Base-by-base conservation (phyloP, 2,888 invertebrate species). In the Tipula unca region DNA sequence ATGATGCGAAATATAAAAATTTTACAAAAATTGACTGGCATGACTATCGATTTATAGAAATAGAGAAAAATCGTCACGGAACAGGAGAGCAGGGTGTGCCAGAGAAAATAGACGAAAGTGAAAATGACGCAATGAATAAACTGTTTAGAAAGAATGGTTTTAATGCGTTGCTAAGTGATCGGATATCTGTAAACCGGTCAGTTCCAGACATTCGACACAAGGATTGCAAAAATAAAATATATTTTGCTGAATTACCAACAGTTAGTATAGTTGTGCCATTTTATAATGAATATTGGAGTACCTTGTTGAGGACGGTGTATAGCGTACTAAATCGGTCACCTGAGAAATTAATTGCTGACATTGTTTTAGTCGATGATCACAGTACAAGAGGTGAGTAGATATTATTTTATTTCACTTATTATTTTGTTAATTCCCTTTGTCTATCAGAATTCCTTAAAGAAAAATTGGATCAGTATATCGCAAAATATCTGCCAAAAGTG, bases 231-330 rank as follows among this genome's bases (percentile, higher is more conserved):
- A 91, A 91, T 29, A 95, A 94, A 89, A 92, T 92, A 88, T 97
- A 97, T 89, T 91, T 94, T 85, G 93, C 93, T 87, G 92, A 93
- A 0, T 90, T 97, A 86, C 96, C 96, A 0, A 93, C 94, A 0
- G 95, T 96, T 17, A 97, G 97, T 89, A 95, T 98, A 4, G 94
- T 98, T 85, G 95, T 98, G 29, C 98, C 98, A 0, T 98, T 98
- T 89, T 97, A 97, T 90, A 97, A 98, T 89, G 98, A 98, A 89
- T 97, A 98, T 89, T 96, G 96, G 93, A 95, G 94, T 82, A 97
- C 97, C 0, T 90, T 98, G 85, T 90, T 98, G n/a, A 92, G 95
- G 87, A 96, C 95, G 84, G 95, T 93, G 14, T 92, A 94, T 90
- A 96, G 96, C 89, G 96, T 97, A 4, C 89, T 98, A 2, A 94